Percentiles rank a stretch among this genome's conserved stretches.
phyloP scores from a whole-genome alignment of 2,113 vertebrate species.

The Bambusicola thoracicus region DNA sequence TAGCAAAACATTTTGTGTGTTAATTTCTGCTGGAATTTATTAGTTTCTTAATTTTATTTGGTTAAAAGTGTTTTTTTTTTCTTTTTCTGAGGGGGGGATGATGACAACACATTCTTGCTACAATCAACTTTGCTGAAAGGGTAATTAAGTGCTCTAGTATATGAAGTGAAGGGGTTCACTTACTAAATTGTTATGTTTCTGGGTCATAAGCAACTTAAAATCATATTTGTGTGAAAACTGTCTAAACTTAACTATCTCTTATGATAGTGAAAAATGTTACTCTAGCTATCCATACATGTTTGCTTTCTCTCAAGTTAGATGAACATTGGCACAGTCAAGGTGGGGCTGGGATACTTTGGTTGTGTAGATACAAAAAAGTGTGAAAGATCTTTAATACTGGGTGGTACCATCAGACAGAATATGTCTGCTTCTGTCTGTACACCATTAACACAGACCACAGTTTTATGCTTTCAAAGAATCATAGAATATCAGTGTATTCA shows the following conservation, averaged over 20 bases:
- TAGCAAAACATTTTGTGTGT: constrained; percentile 33
- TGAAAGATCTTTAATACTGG: background rate
- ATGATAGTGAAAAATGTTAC: background rate
- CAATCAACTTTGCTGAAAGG: constrained; percentile 28
- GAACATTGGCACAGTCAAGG: background rate
- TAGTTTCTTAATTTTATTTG: constrained; percentile 33
- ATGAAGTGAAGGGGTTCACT: constrained; percentile 19
- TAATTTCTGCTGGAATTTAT: constrained; percentile 50
- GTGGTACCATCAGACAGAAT: background rate
- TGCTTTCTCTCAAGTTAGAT: background rate
- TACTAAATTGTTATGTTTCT: constrained; percentile 27
- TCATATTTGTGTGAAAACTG: constrained; percentile 7
- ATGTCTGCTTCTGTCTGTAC: background rate
- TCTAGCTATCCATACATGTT: background rate
- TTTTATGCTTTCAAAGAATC: background rate
- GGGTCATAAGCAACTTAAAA: constrained; percentile 41
- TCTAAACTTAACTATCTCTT: background rate
- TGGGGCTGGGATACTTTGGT: background rate
- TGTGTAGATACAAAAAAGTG: background rate
- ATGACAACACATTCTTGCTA: constrained; percentile 5
- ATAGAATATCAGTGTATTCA: background rate
- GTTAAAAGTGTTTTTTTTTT: constrained; percentile 30
- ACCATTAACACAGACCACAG: background rate
- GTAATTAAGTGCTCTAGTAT: constrained; percentile 15
- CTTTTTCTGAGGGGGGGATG: background rate